Percentiles rank a stretch among this genome's conserved stretches.
Evolutionary conservation across 2,797 vertebrate species (phyloP).

Genomic region (Eptatretus atami): DNA sequence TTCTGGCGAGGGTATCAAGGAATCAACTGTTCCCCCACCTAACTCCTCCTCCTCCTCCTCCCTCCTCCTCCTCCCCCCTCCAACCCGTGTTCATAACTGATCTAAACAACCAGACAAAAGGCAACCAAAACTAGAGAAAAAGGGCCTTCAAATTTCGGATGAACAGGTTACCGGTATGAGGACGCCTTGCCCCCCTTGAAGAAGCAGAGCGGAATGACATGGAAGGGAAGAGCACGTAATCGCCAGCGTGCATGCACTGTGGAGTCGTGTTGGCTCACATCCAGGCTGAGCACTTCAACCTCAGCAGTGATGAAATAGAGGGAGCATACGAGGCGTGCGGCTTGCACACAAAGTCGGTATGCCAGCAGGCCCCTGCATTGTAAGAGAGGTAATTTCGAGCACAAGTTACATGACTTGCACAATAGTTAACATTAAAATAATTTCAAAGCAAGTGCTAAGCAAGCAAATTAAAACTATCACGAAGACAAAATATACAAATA

Average conservation of each 20-base stretch:
- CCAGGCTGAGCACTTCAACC: slow-evolving; percentile 41
- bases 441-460: not conserved
- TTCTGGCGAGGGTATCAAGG: too few relatives aligned
- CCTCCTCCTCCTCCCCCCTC: too few relatives aligned
- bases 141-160: too few relatives aligned
- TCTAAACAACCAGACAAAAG: too few relatives aligned
- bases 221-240: slow-evolving; percentile 30
- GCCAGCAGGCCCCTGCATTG: slow-evolving; percentile 20
- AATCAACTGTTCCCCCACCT: too few relatives aligned
- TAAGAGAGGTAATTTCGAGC: not conserved
- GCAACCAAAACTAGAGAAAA: too few relatives aligned
- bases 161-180: slow-evolving; percentile 25
- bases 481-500: not conserved
- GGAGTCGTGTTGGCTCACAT: slow-evolving; percentile 26
- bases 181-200: slow-evolving; percentile 34
- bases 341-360: slow-evolving; percentile 24
- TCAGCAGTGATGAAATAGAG: slow-evolving; percentile 29
- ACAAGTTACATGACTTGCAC: not conserved
- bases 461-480: not conserved
- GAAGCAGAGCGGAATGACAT: slow-evolving; percentile 27
- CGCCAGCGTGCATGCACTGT: slow-evolving; percentile 53
- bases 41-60: too few relatives aligned
- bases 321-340: slow-evolving; percentile 27
- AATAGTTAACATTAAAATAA: not conserved
- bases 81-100: too few relatives aligned